These are phyloP conservation scores for Busarellus nigricollis DNA, from an alignment of 2,797 vertebrate species.

Conservation along the genomic window DNA sequence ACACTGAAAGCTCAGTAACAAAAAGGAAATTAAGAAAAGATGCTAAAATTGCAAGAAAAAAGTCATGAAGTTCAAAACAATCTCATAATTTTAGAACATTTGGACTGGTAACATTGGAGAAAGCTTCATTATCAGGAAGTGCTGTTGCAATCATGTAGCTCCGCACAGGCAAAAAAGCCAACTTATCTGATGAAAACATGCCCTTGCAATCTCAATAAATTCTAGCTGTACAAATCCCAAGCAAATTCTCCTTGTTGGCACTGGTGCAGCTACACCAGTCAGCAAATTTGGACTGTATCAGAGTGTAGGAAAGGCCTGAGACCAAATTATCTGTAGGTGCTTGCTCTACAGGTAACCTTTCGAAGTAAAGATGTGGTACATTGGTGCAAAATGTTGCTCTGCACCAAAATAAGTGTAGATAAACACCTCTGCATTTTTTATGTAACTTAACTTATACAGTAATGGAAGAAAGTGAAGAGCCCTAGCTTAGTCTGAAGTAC, in stretches of 20 bases:
- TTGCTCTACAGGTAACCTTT: background rate
- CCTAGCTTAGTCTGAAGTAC: background rate
- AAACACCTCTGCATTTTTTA: background rate
- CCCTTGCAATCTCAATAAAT: background rate
- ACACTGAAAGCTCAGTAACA: background rate
- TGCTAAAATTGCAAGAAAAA: background rate
- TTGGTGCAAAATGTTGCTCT: background rate
- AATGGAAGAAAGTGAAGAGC: background rate
- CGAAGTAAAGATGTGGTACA: background rate
- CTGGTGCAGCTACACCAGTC: background rate
- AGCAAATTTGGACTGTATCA: background rate
- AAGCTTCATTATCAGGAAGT: background rate
- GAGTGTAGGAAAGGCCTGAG: background rate
- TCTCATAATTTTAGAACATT: background rate
- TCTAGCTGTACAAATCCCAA: background rate
- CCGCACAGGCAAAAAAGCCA: background rate
- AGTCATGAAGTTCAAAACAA: background rate
- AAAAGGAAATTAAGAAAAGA: constrained; percentile 20
- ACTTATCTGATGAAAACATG: background rate
- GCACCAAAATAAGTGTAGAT: background rate
- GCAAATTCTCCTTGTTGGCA: background rate
- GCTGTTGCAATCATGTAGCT: background rate
- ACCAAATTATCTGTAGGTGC: background rate
- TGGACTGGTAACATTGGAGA: background rate
- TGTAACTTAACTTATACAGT: background rate